Percentiles rank a stretch among this genome's conserved stretches.
Evolutionary conservation across 2,797 vertebrate species (phyloP).

Genomic region (Helostoma temminkii): DNA sequence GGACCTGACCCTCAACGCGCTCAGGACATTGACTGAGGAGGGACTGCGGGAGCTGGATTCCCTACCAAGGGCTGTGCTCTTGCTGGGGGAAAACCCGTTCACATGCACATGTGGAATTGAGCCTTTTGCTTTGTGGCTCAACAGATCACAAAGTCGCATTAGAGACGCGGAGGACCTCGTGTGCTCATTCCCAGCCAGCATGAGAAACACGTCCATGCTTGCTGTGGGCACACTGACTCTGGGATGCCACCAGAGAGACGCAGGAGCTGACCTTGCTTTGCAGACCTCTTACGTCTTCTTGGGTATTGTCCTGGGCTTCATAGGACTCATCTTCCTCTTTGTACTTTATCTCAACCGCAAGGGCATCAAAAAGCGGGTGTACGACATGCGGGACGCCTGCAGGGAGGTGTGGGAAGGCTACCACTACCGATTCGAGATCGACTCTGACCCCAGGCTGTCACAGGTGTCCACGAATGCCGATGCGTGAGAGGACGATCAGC

Average conservation of each 20-base stretch:
- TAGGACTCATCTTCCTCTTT: conserved; percentile 86
- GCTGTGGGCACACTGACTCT: conserved; percentile 60
- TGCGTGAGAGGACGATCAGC: conserved; percentile 65
- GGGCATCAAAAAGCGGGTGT: conserved; percentile 86
- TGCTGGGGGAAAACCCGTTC: conserved; percentile 82
- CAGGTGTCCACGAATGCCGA: conserved; percentile 80
- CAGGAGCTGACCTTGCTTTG: conserved; percentile 75
- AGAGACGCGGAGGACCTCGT: conserved; percentile 65
- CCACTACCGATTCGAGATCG: conserved; percentile 86
- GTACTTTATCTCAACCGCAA: conserved; percentile 88
- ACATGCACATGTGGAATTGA: conserved; percentile 84
- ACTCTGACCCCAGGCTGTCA: conserved; percentile 82
- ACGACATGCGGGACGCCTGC: conserved; percentile 84
- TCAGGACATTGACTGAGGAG: conserved; percentile 79
- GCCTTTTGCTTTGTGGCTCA: conserved; percentile 83
- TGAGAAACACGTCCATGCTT: conserved; percentile 84
- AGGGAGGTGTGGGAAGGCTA: conserved; percentile 86
- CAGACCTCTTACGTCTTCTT: conserved; percentile 87
- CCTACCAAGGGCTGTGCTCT: conserved; percentile 52
- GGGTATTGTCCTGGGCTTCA: conserved; percentile 83
- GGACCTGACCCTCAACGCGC: conserved; percentile 82
- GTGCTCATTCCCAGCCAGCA: conserved; percentile 77
- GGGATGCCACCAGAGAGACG: conserved; percentile 73
- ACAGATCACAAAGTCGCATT: conserved; percentile 71
- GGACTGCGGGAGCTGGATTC: conserved; percentile 76